A percentile compares a stretch with the other conserved stretches of the same genome.
Evolutionary conservation across 53 echinoderm and acorn worm genomes (phyloP).

Genomic region (Holothuria scabra): DNA sequence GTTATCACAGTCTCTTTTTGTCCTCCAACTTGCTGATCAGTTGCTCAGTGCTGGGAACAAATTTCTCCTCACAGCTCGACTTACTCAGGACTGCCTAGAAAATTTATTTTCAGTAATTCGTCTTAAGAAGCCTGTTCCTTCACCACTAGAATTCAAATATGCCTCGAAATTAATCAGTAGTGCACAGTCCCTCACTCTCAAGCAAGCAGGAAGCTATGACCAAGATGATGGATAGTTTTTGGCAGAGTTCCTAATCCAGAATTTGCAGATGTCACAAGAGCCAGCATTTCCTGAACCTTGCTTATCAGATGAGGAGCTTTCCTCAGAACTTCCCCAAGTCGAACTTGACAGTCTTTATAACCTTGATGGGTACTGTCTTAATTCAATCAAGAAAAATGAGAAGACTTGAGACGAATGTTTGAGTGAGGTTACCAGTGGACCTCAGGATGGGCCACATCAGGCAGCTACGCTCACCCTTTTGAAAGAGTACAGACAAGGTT

Average conservation of each 20-base stretch:
- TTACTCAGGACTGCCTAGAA: constrained; percentile 74
- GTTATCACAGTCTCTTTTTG: constrained; percentile 54
- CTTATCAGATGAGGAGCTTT: constrained; percentile 32
- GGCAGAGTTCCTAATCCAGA: constrained; percentile 62
- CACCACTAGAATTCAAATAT: constrained; percentile 74
- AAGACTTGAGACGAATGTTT: constrained; percentile 46
- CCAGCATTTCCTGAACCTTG: background rate
- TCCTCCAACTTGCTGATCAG: constrained; percentile 55
- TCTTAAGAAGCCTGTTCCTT: constrained; percentile 67
- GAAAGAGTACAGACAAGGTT: constrained; percentile 25
- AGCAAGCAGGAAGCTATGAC: no score
- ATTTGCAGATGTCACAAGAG: no score
- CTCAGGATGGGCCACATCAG: constrained; percentile 17
- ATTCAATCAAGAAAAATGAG: constrained; percentile 49
- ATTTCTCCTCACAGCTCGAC: constrained; percentile 59
- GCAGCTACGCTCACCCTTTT: background rate
- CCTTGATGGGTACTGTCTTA: constrained; percentile 66
- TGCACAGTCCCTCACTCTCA: constrained; percentile 61
- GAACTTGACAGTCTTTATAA: constrained; percentile 56
- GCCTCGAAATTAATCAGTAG: constrained; percentile 64
- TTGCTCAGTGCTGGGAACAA: constrained; percentile 62
- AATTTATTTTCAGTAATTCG: constrained; percentile 64
- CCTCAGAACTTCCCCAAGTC: constrained; percentile 29
- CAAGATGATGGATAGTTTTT: constrained; percentile 38
- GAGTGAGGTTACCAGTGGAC: constrained; percentile 28